Evolutionary conservation across 1,140 invertebrate genomes (phyloP), one percentile per base, ranked within the genome.

Genomic region (Halictus rubicundus): DNA sequence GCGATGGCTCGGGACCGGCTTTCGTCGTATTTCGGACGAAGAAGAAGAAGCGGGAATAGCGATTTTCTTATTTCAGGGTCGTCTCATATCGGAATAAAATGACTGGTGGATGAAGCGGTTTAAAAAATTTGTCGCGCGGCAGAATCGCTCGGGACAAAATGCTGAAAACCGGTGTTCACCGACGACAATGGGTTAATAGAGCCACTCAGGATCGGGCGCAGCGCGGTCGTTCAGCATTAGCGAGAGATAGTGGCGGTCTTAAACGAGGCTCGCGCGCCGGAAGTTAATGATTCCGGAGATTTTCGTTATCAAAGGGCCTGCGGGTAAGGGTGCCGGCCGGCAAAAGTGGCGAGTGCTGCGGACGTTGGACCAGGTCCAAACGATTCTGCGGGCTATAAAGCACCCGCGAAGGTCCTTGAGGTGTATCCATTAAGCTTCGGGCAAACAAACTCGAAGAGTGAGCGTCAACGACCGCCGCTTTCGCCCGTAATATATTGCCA

Each of bases 341-440:
- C 70, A 85, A 85, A 73, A 77, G 83, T 80, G 80, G 73, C 80
- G 60, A 85, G 77, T 81, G 84, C 65, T 63, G 63, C 70, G 74
- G 81, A 83, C 81, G 80, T 87, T 86, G 85, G 84, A 81, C 63
- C 61, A 46, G 42, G 78, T 87, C 84, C 85, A 87, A 87, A 74
- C 84, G 77, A 72, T 85, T 85, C 82, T 60, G 74, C 71, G 69
- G 70, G 74, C 85, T 77, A 85, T 85, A 87, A 85, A 85, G 78
- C 85, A 80, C 74, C 49, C 80, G 72, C 59, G 72, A 77, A 86
- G 80, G 74, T 86, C 84, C 85, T 87, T 78, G 85, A 86, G 84
- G 74, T 86, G 85, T 83, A 79, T 87, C 86, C 85, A 87, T 87
- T 88, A 88, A 88, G 82, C 78, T 72, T 66, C 73, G 80, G 73